Conservation (phyloP, 2,797 vertebrate species). For the Sarcoramphus papa region DNA sequence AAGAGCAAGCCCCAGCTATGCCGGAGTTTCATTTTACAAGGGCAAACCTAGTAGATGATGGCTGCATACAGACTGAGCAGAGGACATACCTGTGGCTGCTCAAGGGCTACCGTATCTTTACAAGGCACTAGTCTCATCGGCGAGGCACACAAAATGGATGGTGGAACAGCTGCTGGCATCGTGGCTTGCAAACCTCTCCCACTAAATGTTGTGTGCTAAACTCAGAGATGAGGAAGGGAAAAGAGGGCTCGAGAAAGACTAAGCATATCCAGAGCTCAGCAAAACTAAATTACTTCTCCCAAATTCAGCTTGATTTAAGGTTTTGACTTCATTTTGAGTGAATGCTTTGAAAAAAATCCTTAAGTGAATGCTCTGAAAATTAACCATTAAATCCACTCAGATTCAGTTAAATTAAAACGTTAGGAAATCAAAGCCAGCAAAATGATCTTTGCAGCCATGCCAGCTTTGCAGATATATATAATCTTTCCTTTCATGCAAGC, state of each 20-base stretch:
- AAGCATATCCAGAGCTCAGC: neutral
- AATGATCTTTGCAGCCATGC: neutral
- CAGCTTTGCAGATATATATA: neutral
- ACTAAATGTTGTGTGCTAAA: rapidly evolving
- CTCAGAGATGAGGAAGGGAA: neutral
- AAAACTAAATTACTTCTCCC: neutral
- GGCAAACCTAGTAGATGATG: neutral
- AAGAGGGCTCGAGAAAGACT: neutral
- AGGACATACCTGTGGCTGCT: neutral
- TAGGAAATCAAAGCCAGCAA: neutral
- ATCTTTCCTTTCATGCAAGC: neutral
- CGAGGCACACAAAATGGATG: neutral
- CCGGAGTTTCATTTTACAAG: neutral
- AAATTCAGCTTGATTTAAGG: neutral
- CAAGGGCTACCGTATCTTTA: neutral
- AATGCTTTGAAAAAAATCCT: neutral
- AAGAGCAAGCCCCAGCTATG: neutral
- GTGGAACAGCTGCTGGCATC: neutral
- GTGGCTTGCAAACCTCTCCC: neutral
- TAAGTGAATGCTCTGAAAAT: neutral
- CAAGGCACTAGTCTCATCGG: neutral
- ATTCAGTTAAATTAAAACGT: neutral
- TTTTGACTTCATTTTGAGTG: neutral
- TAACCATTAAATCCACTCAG: neutral
- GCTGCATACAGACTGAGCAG: neutral